phyloP scores from a whole-genome alignment of 2,888 invertebrate species.

The Eustalomyia histrio region DNA sequence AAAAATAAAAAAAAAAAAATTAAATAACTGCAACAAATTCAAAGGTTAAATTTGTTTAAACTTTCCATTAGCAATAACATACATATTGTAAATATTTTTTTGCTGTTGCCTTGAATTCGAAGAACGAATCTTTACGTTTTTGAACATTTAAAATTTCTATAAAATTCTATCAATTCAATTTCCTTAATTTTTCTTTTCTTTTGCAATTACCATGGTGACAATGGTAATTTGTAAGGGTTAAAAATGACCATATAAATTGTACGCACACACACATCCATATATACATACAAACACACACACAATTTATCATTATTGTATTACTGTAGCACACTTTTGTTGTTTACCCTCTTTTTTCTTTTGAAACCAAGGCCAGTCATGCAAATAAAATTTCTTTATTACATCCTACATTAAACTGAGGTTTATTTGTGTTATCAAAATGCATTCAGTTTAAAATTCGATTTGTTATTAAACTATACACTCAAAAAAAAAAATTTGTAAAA shows the following conservation, averaged over 20 bases:
- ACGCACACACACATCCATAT: constrained; percentile 15
- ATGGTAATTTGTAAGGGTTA: constrained; percentile 10
- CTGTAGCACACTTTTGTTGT: too few relatives aligned
- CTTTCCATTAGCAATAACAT: background rate
- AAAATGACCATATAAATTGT: constrained; percentile 4
- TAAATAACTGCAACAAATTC: background rate
- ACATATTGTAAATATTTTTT: background rate
- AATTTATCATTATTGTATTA: constrained; percentile 11
- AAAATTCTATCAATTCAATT: too few relatives aligned
- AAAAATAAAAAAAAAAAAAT: background rate
- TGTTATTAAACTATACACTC: background rate
- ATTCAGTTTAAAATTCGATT: background rate
- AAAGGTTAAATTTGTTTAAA: background rate
- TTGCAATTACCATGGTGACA: background rate
- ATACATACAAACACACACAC: too few relatives aligned
- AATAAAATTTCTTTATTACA: constrained; percentile 46
- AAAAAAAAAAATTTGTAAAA: too few relatives aligned
- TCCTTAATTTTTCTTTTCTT: too few relatives aligned
- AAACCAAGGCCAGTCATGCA: constrained; percentile 45
- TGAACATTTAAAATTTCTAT: too few relatives aligned
- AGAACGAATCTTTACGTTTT: background rate
- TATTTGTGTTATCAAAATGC: background rate
- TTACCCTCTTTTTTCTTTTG: too few relatives aligned
- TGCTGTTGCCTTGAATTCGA: background rate
- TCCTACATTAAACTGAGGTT: constrained; percentile 13